These are phyloP conservation scores for Hoplodrina blanda DNA, from an alignment of 2,888 invertebrate species.

Conservation along the genomic window DNA sequence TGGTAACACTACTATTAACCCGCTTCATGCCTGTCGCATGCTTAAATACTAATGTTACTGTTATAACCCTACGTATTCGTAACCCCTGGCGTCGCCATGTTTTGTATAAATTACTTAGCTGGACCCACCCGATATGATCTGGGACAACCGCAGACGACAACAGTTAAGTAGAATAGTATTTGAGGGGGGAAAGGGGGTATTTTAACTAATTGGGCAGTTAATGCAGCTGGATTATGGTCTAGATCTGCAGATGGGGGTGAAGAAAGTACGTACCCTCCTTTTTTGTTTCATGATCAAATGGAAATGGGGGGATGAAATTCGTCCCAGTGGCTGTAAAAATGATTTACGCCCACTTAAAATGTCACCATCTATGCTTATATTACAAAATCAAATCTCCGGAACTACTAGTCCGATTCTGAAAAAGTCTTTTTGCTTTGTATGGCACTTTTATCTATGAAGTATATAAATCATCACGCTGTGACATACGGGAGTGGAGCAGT, in stretches of 20 bases:
- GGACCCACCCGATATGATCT: constrained; percentile 64
- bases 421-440: no score
- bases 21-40: constrained; percentile 57
- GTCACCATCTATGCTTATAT: no score
- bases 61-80: constrained; percentile 62
- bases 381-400: no score
- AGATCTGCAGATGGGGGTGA: not conserved
- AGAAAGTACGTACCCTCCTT: not conserved
- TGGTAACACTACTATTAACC: constrained; percentile 55
- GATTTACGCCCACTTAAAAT: no score
- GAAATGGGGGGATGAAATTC: not conserved
- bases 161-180: constrained; percentile 27
- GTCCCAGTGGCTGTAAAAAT: not conserved
- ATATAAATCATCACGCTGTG: no score
- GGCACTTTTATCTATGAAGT: no score
- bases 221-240: constrained; percentile 23
- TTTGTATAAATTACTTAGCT: constrained; percentile 67
- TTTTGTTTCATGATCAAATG: not conserved
- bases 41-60: constrained; percentile 70
- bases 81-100: constrained; percentile 56
- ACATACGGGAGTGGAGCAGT: no score
- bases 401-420: no score
- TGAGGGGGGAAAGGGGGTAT: constrained; percentile 23
- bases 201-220: constrained; percentile 30
- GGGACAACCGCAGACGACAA: constrained; percentile 36